These are phyloP conservation scores for Drosophila oshimai DNA, from an alignment of 1,140 invertebrate species.

Conservation along the genomic window DNA sequence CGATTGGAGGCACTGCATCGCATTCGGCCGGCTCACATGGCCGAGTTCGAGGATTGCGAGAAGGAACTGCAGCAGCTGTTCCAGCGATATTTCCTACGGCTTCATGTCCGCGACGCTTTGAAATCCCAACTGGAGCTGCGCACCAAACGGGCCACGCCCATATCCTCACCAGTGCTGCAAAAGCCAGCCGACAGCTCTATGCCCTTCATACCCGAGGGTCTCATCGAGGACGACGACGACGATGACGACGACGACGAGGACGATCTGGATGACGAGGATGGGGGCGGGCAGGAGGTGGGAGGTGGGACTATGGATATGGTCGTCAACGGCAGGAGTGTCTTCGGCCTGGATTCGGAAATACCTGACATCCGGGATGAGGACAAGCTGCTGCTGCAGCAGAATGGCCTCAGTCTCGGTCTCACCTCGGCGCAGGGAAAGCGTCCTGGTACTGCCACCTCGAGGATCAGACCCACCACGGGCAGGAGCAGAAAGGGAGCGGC, in stretches of 20 bases:
- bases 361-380: constrained; percentile 75
- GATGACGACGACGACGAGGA: constrained; percentile 55
- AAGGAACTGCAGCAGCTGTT: constrained; percentile 93
- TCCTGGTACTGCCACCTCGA: constrained; percentile 66
- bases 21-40: constrained; percentile 98
- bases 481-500: constrained; percentile 46
- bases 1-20: constrained; percentile 95
- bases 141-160: constrained; percentile 62
- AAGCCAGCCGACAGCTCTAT: constrained; percentile 71
- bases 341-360: constrained; percentile 66
- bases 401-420: not conserved
- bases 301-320: no score
- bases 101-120: constrained; percentile 90
- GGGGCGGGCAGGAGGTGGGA: no score
- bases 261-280: constrained; percentile 15
- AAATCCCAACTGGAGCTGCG: constrained; percentile 63
- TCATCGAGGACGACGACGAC: constrained; percentile 75
- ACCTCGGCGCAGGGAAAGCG: constrained; percentile 20
- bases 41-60: constrained; percentile 97
- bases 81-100: constrained; percentile 93
- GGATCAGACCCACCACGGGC: constrained; percentile 73
- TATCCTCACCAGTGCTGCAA: constrained; percentile 62
- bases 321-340: constrained; percentile 26
- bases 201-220: constrained; percentile 76
- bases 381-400: constrained; percentile 42